phyloP scores from a whole-genome alignment of 2,113 vertebrate species.

The Semnornis frantzii region DNA sequence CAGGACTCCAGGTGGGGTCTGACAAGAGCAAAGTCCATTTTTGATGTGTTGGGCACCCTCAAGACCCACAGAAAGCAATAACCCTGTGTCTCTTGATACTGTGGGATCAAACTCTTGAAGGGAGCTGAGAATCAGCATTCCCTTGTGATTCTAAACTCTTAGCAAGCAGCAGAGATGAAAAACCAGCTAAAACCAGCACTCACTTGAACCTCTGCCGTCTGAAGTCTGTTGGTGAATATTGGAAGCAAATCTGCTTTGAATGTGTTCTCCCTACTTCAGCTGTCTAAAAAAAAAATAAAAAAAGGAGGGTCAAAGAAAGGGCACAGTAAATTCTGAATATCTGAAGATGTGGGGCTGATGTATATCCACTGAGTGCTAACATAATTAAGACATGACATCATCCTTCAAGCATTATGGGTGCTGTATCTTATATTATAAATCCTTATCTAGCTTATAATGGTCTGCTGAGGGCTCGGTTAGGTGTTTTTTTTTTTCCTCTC shows the following conservation, averaged over 20 bases:
- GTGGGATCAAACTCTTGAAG: background rate
- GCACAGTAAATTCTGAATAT: constrained; percentile 70
- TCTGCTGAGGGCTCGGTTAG: background rate
- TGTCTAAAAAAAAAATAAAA: constrained; percentile 57
- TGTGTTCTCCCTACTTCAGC: constrained; percentile 53
- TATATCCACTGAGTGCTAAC: constrained; percentile 69
- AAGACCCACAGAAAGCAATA: background rate
- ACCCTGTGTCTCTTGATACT: background rate
- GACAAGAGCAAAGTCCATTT: background rate
- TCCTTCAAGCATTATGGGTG: constrained; percentile 65
- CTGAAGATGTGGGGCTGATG: constrained; percentile 69
- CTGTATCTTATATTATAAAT: constrained; percentile 63
- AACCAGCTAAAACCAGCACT: constrained; percentile 24
- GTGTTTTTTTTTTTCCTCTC: background rate
- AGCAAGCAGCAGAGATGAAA: background rate
- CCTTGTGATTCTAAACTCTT: background rate
- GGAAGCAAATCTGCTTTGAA: constrained; percentile 70
- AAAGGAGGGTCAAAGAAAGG: constrained; percentile 61
- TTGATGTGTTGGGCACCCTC: background rate
- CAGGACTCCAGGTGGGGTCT: too few relatives aligned
- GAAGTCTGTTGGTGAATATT: constrained; percentile 19
- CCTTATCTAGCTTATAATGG: constrained; percentile 51
- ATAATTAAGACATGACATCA: constrained; percentile 75
- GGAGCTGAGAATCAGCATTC: background rate
- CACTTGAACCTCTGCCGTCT: constrained; percentile 42